phyloP scores from a whole-genome alignment of 2,888 invertebrate genomes.

The Agrilus biguttatus region DNA sequence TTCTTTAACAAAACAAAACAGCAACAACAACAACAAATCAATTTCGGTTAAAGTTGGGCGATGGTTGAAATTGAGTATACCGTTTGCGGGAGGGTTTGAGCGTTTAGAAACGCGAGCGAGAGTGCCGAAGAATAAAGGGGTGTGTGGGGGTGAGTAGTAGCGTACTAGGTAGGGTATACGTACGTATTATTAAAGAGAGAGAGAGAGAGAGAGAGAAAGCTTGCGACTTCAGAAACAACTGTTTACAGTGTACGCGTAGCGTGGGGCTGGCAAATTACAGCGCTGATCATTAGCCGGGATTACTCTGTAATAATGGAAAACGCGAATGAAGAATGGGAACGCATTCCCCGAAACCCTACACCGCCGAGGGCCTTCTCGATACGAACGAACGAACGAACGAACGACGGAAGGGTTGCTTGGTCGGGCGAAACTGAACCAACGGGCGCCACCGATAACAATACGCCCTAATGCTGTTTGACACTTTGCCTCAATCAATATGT shows the following conservation, averaged over 20 bases:
- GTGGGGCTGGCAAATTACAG: slow-evolving; percentile 15
- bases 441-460: slow-evolving; percentile 10
- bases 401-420: too few relatives aligned
- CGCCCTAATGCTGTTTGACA: slow-evolving; percentile 16
- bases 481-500: slow-evolving; percentile 22
- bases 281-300: slow-evolving; percentile 22
- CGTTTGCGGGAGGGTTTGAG: neutral
- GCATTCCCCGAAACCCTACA: slow-evolving; percentile 14
- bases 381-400: too few relatives aligned
- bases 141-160: slow-evolving; percentile 3
- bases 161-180: neutral
- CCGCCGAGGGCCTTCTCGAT: slow-evolving; percentile 5
- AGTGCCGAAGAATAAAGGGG: slow-evolving; percentile 3
- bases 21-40: too few relatives aligned
- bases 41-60: too few relatives aligned
- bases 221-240: slow-evolving; percentile 14
- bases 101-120: slow-evolving; percentile 4
- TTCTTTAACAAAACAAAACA: too few relatives aligned
- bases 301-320: slow-evolving; percentile 19
- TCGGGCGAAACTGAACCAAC: too few relatives aligned
- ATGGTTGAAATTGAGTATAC: neutral
- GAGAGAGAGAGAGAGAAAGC: too few relatives aligned
- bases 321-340: slow-evolving; percentile 18
- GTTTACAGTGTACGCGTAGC: slow-evolving; percentile 14
- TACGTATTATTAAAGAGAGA: too few relatives aligned